These are phyloP conservation scores for Phalacrocorax carbo DNA, from an alignment of 2,113 vertebrate genomes.

Conservation along the genomic window DNA sequence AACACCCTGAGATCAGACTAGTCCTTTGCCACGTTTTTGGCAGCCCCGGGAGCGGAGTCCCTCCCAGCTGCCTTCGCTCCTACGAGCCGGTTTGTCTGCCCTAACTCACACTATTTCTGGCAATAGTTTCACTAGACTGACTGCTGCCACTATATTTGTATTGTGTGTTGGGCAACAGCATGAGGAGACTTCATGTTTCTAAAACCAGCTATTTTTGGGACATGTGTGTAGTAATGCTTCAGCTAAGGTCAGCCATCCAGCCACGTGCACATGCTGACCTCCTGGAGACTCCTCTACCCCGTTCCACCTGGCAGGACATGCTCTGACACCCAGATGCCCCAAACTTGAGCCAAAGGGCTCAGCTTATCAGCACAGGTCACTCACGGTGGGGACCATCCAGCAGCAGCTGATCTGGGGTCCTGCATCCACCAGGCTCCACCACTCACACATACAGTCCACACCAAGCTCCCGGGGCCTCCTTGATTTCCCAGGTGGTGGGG, in stretches of 20 bases:
- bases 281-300: neutral
- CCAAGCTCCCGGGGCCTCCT: fast-evolving
- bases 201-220: neutral
- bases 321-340: neutral
- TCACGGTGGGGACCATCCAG: neutral
- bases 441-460: neutral
- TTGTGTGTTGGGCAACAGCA: neutral
- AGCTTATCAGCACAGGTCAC: neutral
- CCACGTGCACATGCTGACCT: fast-evolving
- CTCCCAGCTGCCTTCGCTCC: neutral
- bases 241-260: neutral
- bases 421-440: neutral
- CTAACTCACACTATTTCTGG: neutral
- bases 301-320: fast-evolving
- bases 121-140: neutral
- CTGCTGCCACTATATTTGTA: slow-evolving; percentile 1
- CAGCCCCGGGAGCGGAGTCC: neutral
- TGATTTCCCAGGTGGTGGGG: neutral
- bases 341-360: neutral
- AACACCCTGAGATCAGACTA: neutral
- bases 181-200: neutral
- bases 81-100: neutral
- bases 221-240: fast-evolving
- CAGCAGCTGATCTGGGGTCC: fast-evolving
- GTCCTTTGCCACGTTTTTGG: neutral